phyloP scores from a whole-genome alignment of 2,797 vertebrate species.

The Rhinichthys osculus region DNA sequence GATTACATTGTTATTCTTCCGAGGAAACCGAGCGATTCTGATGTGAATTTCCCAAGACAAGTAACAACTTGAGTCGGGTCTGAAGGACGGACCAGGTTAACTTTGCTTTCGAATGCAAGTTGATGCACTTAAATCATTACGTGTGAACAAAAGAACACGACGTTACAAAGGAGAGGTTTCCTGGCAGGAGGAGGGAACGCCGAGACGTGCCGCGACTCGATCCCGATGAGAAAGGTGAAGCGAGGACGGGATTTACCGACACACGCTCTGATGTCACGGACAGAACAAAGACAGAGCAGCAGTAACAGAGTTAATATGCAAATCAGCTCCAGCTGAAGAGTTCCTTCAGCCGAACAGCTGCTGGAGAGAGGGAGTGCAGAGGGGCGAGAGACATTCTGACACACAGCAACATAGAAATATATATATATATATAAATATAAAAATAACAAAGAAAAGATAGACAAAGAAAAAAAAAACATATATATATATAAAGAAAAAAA shows the following conservation, averaged over 20 bases:
- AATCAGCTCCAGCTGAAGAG: not conserved
- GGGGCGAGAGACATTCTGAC: not conserved
- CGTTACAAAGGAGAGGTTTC: conserved; percentile 16
- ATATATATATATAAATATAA: no score
- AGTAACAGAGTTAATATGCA: conserved; percentile 2
- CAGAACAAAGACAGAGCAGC: not conserved
- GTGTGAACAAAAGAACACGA: not conserved
- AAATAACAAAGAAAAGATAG: not conserved
- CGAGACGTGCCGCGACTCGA: conserved; percentile 32
- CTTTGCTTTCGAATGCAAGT: not conserved
- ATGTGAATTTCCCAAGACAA: not conserved
- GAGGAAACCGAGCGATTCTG: not conserved
- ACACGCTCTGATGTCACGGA: not conserved
- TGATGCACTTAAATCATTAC: conserved; percentile 36
- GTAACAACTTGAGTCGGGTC: conserved; percentile 20
- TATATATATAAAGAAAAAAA: no score
- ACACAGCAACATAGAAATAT: no score
- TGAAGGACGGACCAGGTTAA: not conserved
- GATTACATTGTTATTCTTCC: not conserved
- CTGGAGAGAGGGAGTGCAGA: not conserved
- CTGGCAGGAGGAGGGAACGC: conserved; percentile 1
- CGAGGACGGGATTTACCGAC: not conserved
- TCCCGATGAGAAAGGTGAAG: conserved; percentile 9
- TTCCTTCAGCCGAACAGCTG: not conserved
- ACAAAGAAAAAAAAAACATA: no score